These are phyloP conservation scores for Parauchenoglanis ngamensis DNA, from an alignment of 2,797 vertebrate species.

Conservation along the genomic window DNA sequence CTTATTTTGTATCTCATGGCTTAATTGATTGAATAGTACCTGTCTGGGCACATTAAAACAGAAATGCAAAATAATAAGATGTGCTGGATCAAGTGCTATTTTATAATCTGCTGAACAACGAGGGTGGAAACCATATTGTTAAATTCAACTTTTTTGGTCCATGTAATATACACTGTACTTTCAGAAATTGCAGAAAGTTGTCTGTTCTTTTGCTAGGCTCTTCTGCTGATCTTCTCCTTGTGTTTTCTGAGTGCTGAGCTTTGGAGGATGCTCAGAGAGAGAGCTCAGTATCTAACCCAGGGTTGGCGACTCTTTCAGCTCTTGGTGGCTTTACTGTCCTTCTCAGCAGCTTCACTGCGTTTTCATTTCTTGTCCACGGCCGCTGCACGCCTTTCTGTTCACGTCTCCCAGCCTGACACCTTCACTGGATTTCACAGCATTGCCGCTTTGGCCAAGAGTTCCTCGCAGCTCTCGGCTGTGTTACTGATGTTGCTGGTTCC, in stretches of 20 bases:
- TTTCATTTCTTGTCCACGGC: slow-evolving; percentile 64
- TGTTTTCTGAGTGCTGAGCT: slow-evolving; percentile 66
- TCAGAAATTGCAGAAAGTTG: not conserved
- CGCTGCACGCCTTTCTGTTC: slow-evolving; percentile 53
- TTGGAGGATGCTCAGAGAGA: slow-evolving; percentile 60
- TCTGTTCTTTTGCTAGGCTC: slow-evolving; percentile 61
- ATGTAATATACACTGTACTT: not conserved
- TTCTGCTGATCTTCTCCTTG: slow-evolving; percentile 71
- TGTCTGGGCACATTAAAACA: not conserved
- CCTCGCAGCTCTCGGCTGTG: slow-evolving; percentile 71
- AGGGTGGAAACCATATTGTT: not conserved
- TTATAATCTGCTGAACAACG: not conserved
- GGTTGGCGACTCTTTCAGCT: slow-evolving; percentile 65
- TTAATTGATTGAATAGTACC: not conserved
- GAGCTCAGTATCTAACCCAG: slow-evolving; percentile 52
- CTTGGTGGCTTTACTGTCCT: slow-evolving; percentile 65
- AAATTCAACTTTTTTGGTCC: not conserved
- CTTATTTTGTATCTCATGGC: not conserved
- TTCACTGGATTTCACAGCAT: slow-evolving; percentile 71
- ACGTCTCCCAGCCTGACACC: slow-evolving; percentile 56
- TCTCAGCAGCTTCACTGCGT: slow-evolving; percentile 68
- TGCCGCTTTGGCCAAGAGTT: slow-evolving; percentile 64
- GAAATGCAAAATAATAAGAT: not conserved
- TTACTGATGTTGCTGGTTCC: slow-evolving; percentile 73
- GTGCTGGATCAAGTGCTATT: not conserved